A percentile compares a stretch with the other conserved stretches of the same genome.
Conservation (phyloP, 2,888 invertebrate genomes). For the Lordiphosa andalusiaca region DNA sequence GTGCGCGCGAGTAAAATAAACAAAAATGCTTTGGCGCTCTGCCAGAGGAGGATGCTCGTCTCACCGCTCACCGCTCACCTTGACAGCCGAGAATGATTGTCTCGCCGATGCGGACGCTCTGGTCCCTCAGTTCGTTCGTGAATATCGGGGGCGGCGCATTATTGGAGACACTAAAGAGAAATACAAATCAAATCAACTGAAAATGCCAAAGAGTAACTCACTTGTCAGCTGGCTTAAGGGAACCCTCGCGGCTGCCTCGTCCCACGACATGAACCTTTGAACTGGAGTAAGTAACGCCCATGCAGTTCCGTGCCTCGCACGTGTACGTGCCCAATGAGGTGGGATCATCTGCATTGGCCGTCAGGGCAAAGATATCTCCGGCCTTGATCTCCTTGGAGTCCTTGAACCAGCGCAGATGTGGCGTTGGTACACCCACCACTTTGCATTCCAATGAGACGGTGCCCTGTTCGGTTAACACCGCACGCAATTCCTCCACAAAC, state of each 20-base stretch:
- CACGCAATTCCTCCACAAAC: conserved; percentile 91
- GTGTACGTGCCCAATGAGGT: conserved; percentile 93
- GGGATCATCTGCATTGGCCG: conserved; percentile 91
- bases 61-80: conserved; percentile 83
- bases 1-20: conserved; percentile 44
- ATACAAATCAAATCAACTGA: conserved; percentile 2
- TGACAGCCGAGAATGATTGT: conserved; percentile 87
- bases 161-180: conserved; percentile 62
- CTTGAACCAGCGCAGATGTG: conserved; percentile 88
- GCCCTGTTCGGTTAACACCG: conserved; percentile 91
- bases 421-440: conserved; percentile 94
- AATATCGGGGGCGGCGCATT: conserved; percentile 87
- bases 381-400: conserved; percentile 93
- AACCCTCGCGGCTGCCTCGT: conserved; percentile 86
- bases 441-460: conserved; percentile 95
- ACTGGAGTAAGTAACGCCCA: conserved; percentile 91
- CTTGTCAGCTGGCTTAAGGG: conserved; percentile 86
- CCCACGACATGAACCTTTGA: conserved; percentile 91
- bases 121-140: conserved; percentile 87
- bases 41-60: conserved; percentile 49
- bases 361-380: conserved; percentile 93
- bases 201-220: conserved; percentile 65
- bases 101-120: conserved; percentile 89
- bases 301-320: conserved; percentile 93
- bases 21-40: conserved; percentile 56